Base-by-base conservation (phyloP, 2,888 invertebrate genomes). In the Agrypnus murinus region DNA sequence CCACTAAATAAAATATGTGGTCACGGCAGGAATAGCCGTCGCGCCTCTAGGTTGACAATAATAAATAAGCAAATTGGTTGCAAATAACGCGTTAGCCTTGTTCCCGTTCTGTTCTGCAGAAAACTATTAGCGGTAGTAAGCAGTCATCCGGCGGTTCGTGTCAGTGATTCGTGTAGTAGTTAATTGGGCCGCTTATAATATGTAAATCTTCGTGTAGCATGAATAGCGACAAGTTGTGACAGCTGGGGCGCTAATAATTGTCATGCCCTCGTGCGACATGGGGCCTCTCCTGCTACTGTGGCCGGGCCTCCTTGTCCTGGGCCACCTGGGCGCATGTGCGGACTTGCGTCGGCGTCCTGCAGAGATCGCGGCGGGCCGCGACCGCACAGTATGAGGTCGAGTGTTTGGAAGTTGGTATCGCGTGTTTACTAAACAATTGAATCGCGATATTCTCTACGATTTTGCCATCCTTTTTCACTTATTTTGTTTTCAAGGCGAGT, bases 371-470 rank as follows among this genome's bases (percentile, higher is more conserved):
- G 67, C 67, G 55, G 72, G 59, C 69, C 73, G 67, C 74, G 74
- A 64, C 63, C 66, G 72, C 75, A 71, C 75, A 75, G 75, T 75
- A 74, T 75, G 75, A 75, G 75, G 75, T 75, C 75, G 75, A 50
- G 62, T 60, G 71, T 64, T 45, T 55, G 38, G 40, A 43, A 19
- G 65, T 43, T 43, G 34, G 65, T 70, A 60, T 66, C 62, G 66
- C 65, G 58, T 50, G 46, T 50, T 62, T 43, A 40, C 36, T 40
- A 60, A 48, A 58, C 48, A 50, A 63, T 50, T 43, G 43, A 50
- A 53, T 50, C 66, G 66, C 71, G 71, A 48, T 67, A 48, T 65
- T 48, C 50, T n/a, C n/a, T n/a, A n/a, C 58, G 53, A 43, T 53
- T 65, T 53, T 36, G 36, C 36, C 9, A 36, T 36, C 36, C 36